Evolutionary conservation across 2,888 invertebrate species (phyloP).

Genomic region (Dasypolia templi): DNA sequence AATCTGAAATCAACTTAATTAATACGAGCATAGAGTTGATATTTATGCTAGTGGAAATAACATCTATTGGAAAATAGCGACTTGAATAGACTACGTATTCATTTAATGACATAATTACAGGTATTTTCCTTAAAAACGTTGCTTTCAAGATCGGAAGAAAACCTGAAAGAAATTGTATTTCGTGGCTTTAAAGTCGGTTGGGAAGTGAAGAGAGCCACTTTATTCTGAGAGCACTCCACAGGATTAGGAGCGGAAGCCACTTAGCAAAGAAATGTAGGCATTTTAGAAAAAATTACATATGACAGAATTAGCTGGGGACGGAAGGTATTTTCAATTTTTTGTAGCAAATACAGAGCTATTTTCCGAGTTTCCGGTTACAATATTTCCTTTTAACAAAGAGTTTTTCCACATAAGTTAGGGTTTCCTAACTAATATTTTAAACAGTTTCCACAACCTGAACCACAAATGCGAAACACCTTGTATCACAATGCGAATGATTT

Average conservation of each 20-base stretch:
- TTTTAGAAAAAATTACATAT: constrained; percentile 47
- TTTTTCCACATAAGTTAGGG: background rate
- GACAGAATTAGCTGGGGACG: constrained; percentile 6
- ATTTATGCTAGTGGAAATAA: background rate
- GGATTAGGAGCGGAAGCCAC: constrained; percentile 49
- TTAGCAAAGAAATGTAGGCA: constrained; percentile 30
- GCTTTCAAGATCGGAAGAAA: background rate
- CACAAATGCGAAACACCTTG: background rate
- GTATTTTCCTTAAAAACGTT: background rate
- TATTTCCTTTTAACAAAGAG: no score
- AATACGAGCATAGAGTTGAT: background rate
- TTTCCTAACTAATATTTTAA: background rate
- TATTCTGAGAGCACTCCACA: constrained; percentile 36
- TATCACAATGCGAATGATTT: no score
- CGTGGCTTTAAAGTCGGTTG: constrained; percentile 25
- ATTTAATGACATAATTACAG: background rate
- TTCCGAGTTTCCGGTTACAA: background rate
- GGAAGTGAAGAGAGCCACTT: constrained; percentile 44
- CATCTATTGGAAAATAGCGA: background rate
- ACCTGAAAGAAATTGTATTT: constrained; percentile 47
- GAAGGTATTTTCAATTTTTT: constrained; percentile 4
- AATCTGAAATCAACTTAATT: background rate
- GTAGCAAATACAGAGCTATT: background rate
- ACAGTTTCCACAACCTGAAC: background rate
- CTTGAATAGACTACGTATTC: background rate